Evolutionary conservation across 2,888 invertebrate genomes (phyloP).

Genomic region (Drosophila infuscata): DNA sequence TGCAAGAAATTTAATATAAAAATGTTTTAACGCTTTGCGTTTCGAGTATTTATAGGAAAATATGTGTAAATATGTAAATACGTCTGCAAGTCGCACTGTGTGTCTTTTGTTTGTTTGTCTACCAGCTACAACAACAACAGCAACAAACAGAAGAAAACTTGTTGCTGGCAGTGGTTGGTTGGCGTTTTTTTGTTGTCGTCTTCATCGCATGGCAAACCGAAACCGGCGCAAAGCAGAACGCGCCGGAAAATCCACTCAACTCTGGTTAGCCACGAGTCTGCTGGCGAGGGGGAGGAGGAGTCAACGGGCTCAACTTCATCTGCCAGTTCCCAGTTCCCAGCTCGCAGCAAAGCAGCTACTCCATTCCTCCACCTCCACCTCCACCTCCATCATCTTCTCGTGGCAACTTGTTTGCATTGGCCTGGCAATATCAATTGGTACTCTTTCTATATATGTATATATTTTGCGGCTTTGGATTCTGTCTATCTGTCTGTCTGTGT

Average conservation of each 20-base stretch:
- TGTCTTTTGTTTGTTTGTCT: slow-evolving; percentile 50
- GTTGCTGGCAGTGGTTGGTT: slow-evolving; percentile 60
- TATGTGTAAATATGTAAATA: slow-evolving; percentile 45
- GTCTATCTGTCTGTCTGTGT: slow-evolving; percentile 1
- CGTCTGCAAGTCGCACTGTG: slow-evolving; percentile 24
- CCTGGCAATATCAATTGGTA: slow-evolving; percentile 63
- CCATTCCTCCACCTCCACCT: slow-evolving; percentile 6
- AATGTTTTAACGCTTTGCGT: slow-evolving; percentile 59
- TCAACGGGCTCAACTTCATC: slow-evolving; percentile 35
- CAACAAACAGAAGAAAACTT: slow-evolving; percentile 55
- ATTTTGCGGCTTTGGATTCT: slow-evolving; percentile 35
- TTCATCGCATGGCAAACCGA: slow-evolving; percentile 31
- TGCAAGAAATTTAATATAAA: slow-evolving; percentile 61
- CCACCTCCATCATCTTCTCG: slow-evolving; percentile 10
- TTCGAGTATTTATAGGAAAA: slow-evolving; percentile 38
- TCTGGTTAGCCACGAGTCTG: slow-evolving; percentile 27
- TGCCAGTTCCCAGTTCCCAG: slow-evolving; percentile 6
- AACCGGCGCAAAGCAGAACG: slow-evolving; percentile 72
- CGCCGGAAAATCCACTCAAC: slow-evolving; percentile 69
- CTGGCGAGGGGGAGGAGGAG: slow-evolving; percentile 3
- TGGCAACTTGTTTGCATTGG: slow-evolving; percentile 70
- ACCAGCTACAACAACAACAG: slow-evolving; percentile 13
- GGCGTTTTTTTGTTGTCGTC: slow-evolving; percentile 45
- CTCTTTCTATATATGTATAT: slow-evolving; percentile 21
- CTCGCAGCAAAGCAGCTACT: slow-evolving; percentile 10